Evolutionary conservation across 2,888 invertebrate species (phyloP), one percentile per base, ranked within the genome.

Genomic region (Macrosoma leucophasiata): DNA sequence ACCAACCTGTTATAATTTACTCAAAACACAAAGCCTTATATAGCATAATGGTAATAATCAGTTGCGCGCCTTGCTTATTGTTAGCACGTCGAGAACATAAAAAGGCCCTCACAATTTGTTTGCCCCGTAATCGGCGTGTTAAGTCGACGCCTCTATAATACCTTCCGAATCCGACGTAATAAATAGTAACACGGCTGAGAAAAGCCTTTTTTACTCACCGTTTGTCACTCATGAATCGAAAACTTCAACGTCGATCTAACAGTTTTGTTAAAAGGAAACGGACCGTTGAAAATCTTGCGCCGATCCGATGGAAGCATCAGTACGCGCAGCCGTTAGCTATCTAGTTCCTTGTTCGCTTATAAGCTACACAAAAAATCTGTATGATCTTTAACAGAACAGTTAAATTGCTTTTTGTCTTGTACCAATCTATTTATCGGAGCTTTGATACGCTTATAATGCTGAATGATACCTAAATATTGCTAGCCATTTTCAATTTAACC

Each of bases 1-100:
- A 67, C 62, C 66, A 64, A 64, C 63, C 75, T 78, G 79, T 81
- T 82, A 84, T 82, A 82, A 82, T 82, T 84, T 81, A 82, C 82
- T 79, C 81, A 82, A 84, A 82, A 84, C 72, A 84, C 82, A 84
- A 82, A 79, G 79, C 81, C 81, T 66, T 78, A 74, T 74, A 76
- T 46, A 74, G 76, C 62, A 77, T 79, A 82, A 79, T 82, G 71
- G 71, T 79, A 81, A 81, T 81, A 78, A 82, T 81, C 81, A 75
- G 78, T 79, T 81, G 73, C 69, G 64, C 55, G 65, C 67, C 71
- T 69, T 53, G 53, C 55, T 72, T 69, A 79, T 84, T 84, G 82
- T 84, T 78, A 76, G 71, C 79, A 75, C 67, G 75, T 82, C 78
- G 55, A 62, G 66, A 64, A 59, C 57, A 77, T 67, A 82, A 81